Evolutionary conservation across 2,797 vertebrate species (phyloP).

Genomic region (Otus scops): DNA sequence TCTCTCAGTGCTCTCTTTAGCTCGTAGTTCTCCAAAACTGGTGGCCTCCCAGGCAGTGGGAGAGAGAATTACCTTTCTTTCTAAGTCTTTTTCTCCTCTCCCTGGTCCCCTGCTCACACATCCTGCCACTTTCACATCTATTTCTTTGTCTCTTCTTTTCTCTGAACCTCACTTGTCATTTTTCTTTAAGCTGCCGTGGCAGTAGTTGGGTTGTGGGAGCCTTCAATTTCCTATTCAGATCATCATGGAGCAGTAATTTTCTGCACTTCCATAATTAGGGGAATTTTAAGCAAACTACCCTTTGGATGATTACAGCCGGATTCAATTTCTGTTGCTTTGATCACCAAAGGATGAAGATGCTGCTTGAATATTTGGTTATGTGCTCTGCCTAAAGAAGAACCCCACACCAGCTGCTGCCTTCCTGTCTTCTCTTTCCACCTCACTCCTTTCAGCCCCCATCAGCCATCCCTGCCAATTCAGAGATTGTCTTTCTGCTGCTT

Average conservation of each 20-base stretch:
- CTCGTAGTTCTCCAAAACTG: not conserved
- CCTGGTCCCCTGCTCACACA: not conserved
- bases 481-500: not conserved
- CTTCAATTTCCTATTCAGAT: slow-evolving; percentile 64
- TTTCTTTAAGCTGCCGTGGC: not conserved
- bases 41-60: not conserved
- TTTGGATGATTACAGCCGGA: slow-evolving; percentile 69
- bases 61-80: not conserved
- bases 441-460: not conserved
- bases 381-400: slow-evolving; percentile 7
- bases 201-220: slow-evolving; percentile 38
- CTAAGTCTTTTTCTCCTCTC: not conserved
- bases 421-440: not conserved
- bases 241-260: slow-evolving; percentile 66
- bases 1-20: not conserved
- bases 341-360: slow-evolving; percentile 60
- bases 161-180: not conserved
- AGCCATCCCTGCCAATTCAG: not conserved
- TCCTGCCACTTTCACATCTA: not conserved
- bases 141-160: not conserved
- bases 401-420: not conserved
- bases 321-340: slow-evolving; percentile 73
- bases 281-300: slow-evolving; percentile 75
- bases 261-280: slow-evolving; percentile 75
- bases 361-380: slow-evolving; percentile 63